A percentile compares a stretch with the other conserved stretches of the same genome.
phyloP scores from a whole-genome alignment of 2,888 invertebrate species.

The Eupeodes luniger region DNA sequence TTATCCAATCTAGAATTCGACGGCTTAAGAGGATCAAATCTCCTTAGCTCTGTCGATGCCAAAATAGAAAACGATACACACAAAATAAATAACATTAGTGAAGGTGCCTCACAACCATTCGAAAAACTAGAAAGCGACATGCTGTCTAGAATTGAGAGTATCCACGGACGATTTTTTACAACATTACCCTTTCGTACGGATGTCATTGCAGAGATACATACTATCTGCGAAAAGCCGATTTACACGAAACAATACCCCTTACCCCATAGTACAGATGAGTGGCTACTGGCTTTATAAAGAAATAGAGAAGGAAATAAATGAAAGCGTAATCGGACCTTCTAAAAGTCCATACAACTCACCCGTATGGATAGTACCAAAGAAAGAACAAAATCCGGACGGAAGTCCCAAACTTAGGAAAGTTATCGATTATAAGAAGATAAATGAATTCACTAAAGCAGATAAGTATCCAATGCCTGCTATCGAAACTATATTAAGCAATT shows the following conservation, averaged over 20 bases:
- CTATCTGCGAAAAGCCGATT: conserved; percentile 45
- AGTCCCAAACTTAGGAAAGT: too few relatives aligned
- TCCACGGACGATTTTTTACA: conserved; percentile 45
- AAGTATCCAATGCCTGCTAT: too few relatives aligned
- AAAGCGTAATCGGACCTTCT: conserved; percentile 3
- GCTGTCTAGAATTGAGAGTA: conserved; percentile 14
- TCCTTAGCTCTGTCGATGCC: conserved; percentile 18
- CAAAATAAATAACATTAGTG: conserved; percentile 18
- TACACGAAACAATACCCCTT: conserved; percentile 64
- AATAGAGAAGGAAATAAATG: neutral
- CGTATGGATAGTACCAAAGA: neutral
- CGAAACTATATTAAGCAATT: too few relatives aligned
- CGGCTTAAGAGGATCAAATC: conserved; percentile 37
- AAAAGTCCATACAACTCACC: conserved; percentile 17
- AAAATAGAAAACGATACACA: conserved; percentile 15
- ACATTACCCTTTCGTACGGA: conserved; percentile 63
- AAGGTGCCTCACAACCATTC: conserved; percentile 1
- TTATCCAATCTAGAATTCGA: conserved; percentile 49
- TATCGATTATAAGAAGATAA: too few relatives aligned
- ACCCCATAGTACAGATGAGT: conserved; percentile 30
- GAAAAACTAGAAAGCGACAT: conserved; percentile 38
- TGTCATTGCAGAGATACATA: conserved; percentile 61
- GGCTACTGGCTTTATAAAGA: conserved; percentile 2
- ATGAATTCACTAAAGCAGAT: too few relatives aligned
- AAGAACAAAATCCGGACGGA: too few relatives aligned